A percentile compares a stretch with the other conserved stretches of the same genome.
Conservation (phyloP, 2,113 vertebrate genomes). For the Notarius quadriscutis region DNA sequence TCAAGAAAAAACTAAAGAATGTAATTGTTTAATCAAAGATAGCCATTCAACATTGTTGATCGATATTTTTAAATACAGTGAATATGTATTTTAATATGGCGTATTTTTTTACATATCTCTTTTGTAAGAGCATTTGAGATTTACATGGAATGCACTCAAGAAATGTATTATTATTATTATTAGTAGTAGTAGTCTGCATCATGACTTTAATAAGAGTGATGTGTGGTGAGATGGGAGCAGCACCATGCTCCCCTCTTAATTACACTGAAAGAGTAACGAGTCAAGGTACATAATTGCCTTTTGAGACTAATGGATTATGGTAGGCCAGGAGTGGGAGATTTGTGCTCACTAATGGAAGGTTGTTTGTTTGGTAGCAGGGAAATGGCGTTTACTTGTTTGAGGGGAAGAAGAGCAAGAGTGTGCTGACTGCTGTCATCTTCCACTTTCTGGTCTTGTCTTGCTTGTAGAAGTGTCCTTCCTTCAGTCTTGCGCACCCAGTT, state of each 20-base stretch:
- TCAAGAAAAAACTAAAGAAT: no score
- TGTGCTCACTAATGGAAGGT: neutral
- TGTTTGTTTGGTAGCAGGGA: neutral
- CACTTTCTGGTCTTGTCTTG: constrained; percentile 39
- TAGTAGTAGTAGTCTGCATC: neutral
- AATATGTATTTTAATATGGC: no score
- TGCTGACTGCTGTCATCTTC: neutral
- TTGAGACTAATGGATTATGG: neutral
- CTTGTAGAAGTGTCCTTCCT: constrained; percentile 10
- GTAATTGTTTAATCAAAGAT: no score
- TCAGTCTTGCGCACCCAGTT: constrained; percentile 53
- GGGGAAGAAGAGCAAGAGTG: neutral
- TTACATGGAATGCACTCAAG: no score
- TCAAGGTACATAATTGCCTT: constrained; percentile 14
- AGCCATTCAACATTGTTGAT: no score
- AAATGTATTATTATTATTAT: no score
- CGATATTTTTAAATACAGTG: no score
- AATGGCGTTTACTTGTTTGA: constrained; percentile 8
- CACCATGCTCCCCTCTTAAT: neutral
- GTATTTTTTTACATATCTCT: no score
- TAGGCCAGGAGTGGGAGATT: neutral
- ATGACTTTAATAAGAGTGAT: neutral
- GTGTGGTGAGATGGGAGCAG: neutral
- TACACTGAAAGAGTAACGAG: neutral
- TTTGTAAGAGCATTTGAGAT: no score